phyloP scores from a whole-genome alignment of 2,113 vertebrate species.

The Myotis davidii region DNA sequence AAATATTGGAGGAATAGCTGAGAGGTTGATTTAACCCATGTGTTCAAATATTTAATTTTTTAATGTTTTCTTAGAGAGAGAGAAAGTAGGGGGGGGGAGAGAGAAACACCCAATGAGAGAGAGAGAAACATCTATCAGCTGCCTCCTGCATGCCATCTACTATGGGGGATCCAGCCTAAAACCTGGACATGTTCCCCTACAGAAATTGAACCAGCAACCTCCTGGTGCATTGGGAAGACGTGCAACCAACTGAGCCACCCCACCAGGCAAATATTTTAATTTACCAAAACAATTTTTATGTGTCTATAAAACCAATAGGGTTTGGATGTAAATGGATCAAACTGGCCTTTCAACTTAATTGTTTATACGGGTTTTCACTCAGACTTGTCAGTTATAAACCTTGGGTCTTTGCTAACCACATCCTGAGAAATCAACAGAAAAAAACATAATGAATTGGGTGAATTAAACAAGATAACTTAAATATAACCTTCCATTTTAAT shows the following conservation, averaged over 20 bases:
- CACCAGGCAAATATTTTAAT: not conserved
- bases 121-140: too few relatives aligned
- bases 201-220: too few relatives aligned
- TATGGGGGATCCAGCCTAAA: too few relatives aligned
- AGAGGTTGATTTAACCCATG: not conserved
- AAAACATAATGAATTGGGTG: not conserved
- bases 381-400: not conserved
- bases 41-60: not conserved
- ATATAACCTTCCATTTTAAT: not conserved
- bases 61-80: too few relatives aligned
- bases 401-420: not conserved
- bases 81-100: too few relatives aligned
- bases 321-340: not conserved
- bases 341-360: not conserved
- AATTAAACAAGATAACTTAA: conserved; percentile 29
- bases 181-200: too few relatives aligned
- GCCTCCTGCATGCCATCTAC: too few relatives aligned
- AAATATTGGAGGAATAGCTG: not conserved
- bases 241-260: too few relatives aligned
- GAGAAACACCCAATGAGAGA: too few relatives aligned
- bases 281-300: not conserved
- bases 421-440: not conserved
- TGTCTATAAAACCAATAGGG: not conserved
- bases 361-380: not conserved
- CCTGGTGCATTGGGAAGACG: too few relatives aligned